A percentile compares a stretch with the other conserved stretches of the same genome.
Evolutionary conservation across 2,797 vertebrate species (phyloP).

Genomic region (Aplochiton taeniatus): DNA sequence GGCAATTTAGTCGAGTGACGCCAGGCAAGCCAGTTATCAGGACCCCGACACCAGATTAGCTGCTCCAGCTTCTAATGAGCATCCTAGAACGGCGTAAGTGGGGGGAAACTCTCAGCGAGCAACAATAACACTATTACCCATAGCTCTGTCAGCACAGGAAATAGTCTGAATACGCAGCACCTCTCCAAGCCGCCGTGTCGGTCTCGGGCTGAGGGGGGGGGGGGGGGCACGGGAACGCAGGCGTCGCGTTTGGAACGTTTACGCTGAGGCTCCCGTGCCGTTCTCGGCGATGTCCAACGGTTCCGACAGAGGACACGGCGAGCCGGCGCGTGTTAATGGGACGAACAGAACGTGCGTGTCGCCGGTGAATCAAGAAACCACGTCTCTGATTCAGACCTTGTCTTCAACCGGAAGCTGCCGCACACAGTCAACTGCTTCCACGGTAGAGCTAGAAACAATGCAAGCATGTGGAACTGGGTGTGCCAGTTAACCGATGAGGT

Average conservation of each 20-base stretch:
- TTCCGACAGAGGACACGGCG: constrained; percentile 2
- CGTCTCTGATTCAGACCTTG: too few species aligned
- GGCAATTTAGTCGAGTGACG: constrained; percentile 84
- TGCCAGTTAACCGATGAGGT: neutral
- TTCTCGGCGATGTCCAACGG: constrained; percentile 19
- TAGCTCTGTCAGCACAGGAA: constrained; percentile 55
- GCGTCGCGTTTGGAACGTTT: too few species aligned
- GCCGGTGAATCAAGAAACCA: too few species aligned
- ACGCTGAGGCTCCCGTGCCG: too few species aligned
- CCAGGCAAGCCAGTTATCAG: constrained; percentile 81
- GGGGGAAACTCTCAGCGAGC: constrained; percentile 42
- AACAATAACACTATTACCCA: constrained; percentile 62
- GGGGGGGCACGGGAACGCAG: neutral
- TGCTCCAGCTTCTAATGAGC: constrained; percentile 76
- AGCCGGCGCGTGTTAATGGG: too few species aligned
- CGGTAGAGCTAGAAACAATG: too few species aligned
- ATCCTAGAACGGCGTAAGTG: constrained; percentile 69
- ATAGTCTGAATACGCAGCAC: constrained; percentile 44
- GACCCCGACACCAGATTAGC: constrained; percentile 80
- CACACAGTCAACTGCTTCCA: too few species aligned
- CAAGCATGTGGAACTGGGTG: too few species aligned
- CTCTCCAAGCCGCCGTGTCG: neutral
- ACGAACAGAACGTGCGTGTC: too few species aligned
- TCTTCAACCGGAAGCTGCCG: too few species aligned
- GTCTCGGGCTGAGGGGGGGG: constrained; percentile 4